These are phyloP conservation scores for Pollenia amentaria DNA, from an alignment of 2,888 invertebrate species.

Conservation along the genomic window DNA sequence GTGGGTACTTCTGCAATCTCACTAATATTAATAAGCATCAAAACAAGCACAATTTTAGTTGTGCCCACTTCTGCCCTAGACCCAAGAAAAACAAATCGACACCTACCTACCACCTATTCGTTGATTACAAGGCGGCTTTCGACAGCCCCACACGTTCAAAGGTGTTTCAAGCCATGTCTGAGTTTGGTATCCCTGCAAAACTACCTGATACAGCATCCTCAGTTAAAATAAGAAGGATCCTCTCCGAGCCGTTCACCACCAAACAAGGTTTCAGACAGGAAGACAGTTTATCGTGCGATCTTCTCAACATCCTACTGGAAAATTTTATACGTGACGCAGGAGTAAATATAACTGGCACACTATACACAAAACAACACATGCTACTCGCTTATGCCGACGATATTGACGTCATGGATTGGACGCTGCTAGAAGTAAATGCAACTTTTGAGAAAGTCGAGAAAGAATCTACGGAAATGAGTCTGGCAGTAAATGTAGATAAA, in stretches of 20 bases:
- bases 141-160: not conserved
- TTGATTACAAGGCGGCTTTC: not conserved
- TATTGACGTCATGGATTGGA: too few species aligned
- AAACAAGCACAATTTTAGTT: too few species aligned
- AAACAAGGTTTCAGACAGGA: conserved; percentile 60
- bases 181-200: not conserved
- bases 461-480: too few species aligned
- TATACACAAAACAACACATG: too few species aligned
- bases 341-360: too few species aligned
- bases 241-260: conserved; percentile 44
- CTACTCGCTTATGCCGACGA: too few species aligned
- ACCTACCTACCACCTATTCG: not conserved
- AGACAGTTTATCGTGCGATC: conserved; percentile 52
- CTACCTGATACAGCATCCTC: not conserved
- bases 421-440: too few species aligned
- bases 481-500: too few species aligned
- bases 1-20: too few species aligned
- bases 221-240: conserved; percentile 11
- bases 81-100: not conserved
- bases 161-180: not conserved
- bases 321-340: not conserved
- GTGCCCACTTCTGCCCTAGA: too few species aligned
- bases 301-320: not conserved
- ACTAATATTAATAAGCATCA: too few species aligned
- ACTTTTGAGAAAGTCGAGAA: too few species aligned